These are phyloP conservation scores for Fundulus diaphanus DNA, from an alignment of 2,797 vertebrate species.

Conservation along the genomic window DNA sequence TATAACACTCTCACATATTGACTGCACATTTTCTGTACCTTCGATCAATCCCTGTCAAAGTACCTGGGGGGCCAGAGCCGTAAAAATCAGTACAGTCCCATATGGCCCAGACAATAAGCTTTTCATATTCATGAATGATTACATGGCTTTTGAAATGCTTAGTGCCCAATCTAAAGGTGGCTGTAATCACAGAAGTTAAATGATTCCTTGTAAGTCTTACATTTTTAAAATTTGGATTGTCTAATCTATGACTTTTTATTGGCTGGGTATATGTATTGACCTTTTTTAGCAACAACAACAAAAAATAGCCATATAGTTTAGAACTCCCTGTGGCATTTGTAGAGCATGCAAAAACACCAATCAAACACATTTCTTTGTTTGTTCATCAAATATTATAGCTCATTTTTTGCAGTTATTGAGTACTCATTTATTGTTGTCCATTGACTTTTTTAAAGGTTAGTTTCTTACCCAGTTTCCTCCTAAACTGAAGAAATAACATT, in stretches of 20 bases:
- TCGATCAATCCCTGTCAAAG: conserved; percentile 74
- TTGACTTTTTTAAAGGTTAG: conserved; percentile 2
- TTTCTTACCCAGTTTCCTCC: background rate
- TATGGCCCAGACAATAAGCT: conserved; percentile 47
- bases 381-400: background rate
- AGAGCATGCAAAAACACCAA: background rate
- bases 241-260: conserved; percentile 28
- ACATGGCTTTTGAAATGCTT: conserved; percentile 56
- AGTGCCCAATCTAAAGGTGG: conserved; percentile 60
- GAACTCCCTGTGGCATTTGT: background rate
- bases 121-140: conserved; percentile 70
- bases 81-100: conserved; percentile 59
- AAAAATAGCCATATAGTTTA: background rate
- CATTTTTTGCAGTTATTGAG: background rate
- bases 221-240: conserved; percentile 17
- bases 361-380: background rate
- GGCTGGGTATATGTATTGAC: conserved; percentile 11
- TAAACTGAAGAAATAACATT: conserved; percentile 3
- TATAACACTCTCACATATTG: conserved; percentile 64
- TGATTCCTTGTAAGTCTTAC: conserved; percentile 24
- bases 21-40: conserved; percentile 71
- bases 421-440: background rate
- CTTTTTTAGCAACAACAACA: background rate
- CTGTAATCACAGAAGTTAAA: conserved; percentile 53
- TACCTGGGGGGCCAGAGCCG: conserved; percentile 55